Evolutionary conservation across 1,140 invertebrate genomes (phyloP).

Genomic region (Zaprionus davidi): DNA sequence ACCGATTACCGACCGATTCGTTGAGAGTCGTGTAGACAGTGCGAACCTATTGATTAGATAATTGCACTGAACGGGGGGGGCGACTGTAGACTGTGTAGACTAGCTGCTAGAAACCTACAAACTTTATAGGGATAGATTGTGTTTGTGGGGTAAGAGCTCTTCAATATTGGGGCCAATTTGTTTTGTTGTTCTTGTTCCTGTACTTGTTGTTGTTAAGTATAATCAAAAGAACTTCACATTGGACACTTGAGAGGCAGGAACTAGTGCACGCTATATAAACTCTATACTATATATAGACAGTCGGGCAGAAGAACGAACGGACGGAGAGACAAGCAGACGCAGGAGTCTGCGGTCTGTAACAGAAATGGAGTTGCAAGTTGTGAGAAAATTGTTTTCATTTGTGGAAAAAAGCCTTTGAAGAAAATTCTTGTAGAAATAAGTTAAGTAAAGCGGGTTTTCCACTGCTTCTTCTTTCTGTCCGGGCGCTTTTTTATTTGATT

Average conservation of each 20-base stretch:
- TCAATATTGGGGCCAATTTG: constrained; percentile 62
- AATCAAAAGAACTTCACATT: constrained; percentile 71
- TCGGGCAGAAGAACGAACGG: background rate
- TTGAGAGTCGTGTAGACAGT: constrained; percentile 51
- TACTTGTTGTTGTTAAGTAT: constrained; percentile 31
- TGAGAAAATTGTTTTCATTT: constrained; percentile 50
- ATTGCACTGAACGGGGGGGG: constrained; percentile 45
- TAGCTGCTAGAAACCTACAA: constrained; percentile 33
- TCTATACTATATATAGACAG: constrained; percentile 65
- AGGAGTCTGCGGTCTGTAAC: constrained; percentile 16
- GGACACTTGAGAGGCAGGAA: constrained; percentile 63
- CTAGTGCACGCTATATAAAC: constrained; percentile 22
- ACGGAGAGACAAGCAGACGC: background rate
- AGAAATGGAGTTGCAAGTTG: constrained; percentile 53
- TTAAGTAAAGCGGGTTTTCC: constrained; percentile 48
- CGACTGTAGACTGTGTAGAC: constrained; percentile 17
- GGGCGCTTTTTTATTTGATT: constrained; percentile 74
- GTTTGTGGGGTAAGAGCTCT: constrained; percentile 26
- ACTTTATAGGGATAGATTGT: constrained; percentile 23
- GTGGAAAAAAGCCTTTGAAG: constrained; percentile 67
- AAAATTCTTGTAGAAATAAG: constrained; percentile 48
- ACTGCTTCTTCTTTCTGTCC: constrained; percentile 22
- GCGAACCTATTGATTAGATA: constrained; percentile 80
- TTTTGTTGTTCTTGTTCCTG: constrained; percentile 5
- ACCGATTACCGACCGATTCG: constrained; percentile 44